Evolutionary conservation across 1,140 invertebrate genomes (phyloP).

Genomic region (Leguminivora glycinivorella): DNA sequence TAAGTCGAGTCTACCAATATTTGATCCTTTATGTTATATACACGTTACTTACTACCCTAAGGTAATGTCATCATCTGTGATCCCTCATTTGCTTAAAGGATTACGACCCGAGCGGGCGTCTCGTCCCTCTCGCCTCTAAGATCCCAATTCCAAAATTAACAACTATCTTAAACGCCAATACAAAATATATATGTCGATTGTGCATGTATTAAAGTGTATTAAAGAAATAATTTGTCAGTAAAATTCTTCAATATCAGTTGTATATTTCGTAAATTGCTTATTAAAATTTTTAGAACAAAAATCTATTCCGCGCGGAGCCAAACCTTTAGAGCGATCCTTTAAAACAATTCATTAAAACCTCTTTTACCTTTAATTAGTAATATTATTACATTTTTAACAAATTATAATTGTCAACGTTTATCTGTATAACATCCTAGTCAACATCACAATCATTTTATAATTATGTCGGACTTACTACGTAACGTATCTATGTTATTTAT

Average conservation of each 20-base stretch:
- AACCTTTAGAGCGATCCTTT: slow-evolving; percentile 34
- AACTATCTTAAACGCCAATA: slow-evolving; percentile 27
- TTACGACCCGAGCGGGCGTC: slow-evolving; percentile 24
- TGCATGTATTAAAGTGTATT: slow-evolving; percentile 29
- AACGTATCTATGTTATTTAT: slow-evolving; percentile 53
- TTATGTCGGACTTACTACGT: slow-evolving; percentile 64
- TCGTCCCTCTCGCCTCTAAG: slow-evolving; percentile 2
- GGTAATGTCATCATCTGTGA: slow-evolving; percentile 62
- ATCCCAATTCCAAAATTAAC: slow-evolving; percentile 27
- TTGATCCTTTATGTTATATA: slow-evolving; percentile 62
- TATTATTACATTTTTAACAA: slow-evolving; percentile 72
- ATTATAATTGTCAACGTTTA: slow-evolving; percentile 70
- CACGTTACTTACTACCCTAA: slow-evolving; percentile 63
- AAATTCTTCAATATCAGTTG: slow-evolving; percentile 17
- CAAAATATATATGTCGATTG: slow-evolving; percentile 28
- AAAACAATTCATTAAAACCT: slow-evolving; percentile 49
- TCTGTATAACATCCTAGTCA: slow-evolving; percentile 70
- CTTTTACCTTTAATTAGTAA: slow-evolving; percentile 61
- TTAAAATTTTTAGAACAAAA: slow-evolving; percentile 23
- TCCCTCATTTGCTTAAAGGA: slow-evolving; percentile 62
- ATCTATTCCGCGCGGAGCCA: slow-evolving; percentile 31
- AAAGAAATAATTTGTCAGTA: slow-evolving; percentile 26
- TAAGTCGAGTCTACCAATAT: slow-evolving; percentile 47
- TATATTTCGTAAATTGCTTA: slow-evolving; percentile 25
- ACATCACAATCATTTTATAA: slow-evolving; percentile 72